phyloP scores from a whole-genome alignment of 2,797 vertebrate species.

The Pelochelys cantorii region DNA sequence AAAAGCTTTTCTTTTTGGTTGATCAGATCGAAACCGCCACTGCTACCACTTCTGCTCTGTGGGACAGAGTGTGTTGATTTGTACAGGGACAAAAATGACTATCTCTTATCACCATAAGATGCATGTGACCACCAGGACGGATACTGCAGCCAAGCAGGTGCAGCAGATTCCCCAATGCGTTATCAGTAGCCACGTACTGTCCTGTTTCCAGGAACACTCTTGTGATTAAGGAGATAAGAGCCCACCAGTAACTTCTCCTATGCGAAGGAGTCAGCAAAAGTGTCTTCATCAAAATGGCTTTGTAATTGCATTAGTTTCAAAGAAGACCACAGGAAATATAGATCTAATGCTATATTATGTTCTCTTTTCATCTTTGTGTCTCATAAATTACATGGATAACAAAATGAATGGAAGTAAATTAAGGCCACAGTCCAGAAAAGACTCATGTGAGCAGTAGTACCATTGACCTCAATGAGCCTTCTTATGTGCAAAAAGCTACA shows the following conservation, averaged over 20 bases:
- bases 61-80: accelerated
- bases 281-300: conserved; percentile 27
- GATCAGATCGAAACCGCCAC: conserved; percentile 19
- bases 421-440: background rate
- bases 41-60: conserved; percentile 51
- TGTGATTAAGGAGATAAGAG: conserved; percentile 46
- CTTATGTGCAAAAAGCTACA: background rate
- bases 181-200: conserved; percentile 46
- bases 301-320: conserved; percentile 30
- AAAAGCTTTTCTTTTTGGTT: background rate
- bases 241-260: conserved; percentile 34
- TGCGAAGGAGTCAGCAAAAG: background rate
- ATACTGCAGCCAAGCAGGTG: conserved; percentile 48
- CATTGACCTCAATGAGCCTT: background rate
- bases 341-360: background rate
- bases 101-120: conserved; percentile 19
- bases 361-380: background rate
- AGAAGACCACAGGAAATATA: background rate
- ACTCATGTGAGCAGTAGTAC: background rate
- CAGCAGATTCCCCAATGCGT: conserved; percentile 18
- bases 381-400: background rate
- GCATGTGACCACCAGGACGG: background rate
- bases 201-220: conserved; percentile 56
- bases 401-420: background rate
- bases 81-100: background rate